A percentile compares a stretch with the other conserved stretches of the same genome.
Evolutionary conservation across 2,113 vertebrate species (phyloP).

Genomic region (Crotalus viridis): DNA sequence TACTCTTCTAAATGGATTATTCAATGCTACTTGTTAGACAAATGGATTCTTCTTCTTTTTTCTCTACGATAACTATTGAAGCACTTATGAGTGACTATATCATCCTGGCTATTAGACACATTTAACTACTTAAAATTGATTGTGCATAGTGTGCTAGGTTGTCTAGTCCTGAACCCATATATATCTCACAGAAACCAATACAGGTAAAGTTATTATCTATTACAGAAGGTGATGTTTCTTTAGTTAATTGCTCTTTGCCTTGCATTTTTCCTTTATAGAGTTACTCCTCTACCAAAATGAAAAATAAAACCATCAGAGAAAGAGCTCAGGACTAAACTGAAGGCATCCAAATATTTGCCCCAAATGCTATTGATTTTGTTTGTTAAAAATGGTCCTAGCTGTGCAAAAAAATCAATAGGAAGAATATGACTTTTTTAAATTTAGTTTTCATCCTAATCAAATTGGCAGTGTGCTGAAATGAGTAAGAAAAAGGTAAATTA

Average conservation of each 20-base stretch:
- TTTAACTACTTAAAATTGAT: neutral
- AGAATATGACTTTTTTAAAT: neutral
- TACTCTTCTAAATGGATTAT: neutral
- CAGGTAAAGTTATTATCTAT: neutral
- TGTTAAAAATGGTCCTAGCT: neutral
- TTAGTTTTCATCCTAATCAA: neutral
- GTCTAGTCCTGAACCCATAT: neutral
- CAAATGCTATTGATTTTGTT: neutral
- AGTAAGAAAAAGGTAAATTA: neutral
- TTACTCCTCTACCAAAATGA: neutral
- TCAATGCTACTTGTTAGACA: neutral
- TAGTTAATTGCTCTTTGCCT: neutral
- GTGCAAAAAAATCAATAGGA: neutral
- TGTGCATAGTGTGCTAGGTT: neutral
- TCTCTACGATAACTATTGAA: neutral
- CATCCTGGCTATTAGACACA: neutral
- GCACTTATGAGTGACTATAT: neutral
- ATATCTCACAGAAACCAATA: neutral
- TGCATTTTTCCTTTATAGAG: neutral
- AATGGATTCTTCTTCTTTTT: neutral
- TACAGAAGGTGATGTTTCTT: neutral
- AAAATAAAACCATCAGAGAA: no score
- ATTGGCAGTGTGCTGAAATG: neutral
- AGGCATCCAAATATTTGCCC: neutral
- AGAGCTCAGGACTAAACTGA: no score